Evolutionary conservation across 2,797 vertebrate species (phyloP).

Genomic region (Smutsia gigantea): DNA sequence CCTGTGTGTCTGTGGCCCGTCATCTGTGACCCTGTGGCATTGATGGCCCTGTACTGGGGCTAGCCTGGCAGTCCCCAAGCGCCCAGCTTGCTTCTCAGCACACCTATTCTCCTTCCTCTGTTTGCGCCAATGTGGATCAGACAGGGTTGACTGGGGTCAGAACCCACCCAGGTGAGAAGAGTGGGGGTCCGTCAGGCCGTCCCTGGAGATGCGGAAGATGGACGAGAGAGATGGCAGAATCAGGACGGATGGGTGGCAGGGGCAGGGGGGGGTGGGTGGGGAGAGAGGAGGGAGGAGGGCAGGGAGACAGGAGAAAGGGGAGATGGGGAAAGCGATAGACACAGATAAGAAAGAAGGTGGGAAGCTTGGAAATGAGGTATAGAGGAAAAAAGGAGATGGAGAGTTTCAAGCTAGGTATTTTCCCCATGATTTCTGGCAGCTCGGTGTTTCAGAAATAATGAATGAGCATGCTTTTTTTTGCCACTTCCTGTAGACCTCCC

Average conservation of each 20-base stretch:
- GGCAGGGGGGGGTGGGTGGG: neutral
- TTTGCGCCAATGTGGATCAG: neutral
- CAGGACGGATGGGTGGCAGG: neutral
- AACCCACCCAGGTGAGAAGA: neutral
- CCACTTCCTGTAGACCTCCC: neutral
- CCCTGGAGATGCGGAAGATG: neutral
- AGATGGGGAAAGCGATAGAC: neutral
- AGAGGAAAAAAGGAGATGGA: neutral
- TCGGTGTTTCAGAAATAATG: constrained; percentile 51
- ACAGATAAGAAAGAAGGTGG: neutral
- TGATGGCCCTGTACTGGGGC: neutral
- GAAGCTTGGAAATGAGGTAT: neutral
- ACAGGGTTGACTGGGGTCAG: neutral
- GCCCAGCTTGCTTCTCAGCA: neutral
- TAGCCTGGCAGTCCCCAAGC: neutral
- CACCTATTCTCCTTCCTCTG: neutral
- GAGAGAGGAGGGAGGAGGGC: neutral
- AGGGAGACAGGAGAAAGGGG: neutral
- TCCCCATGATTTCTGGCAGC: neutral
- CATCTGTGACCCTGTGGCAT: neutral
- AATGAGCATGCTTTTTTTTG: constrained; percentile 16
- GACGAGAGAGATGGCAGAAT: neutral
- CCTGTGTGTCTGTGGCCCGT: neutral
- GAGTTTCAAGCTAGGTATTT: neutral
- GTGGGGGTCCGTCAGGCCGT: neutral